phyloP scores from a whole-genome alignment of 2,113 vertebrate genomes.

The Chascanopsetta lugubris region DNA sequence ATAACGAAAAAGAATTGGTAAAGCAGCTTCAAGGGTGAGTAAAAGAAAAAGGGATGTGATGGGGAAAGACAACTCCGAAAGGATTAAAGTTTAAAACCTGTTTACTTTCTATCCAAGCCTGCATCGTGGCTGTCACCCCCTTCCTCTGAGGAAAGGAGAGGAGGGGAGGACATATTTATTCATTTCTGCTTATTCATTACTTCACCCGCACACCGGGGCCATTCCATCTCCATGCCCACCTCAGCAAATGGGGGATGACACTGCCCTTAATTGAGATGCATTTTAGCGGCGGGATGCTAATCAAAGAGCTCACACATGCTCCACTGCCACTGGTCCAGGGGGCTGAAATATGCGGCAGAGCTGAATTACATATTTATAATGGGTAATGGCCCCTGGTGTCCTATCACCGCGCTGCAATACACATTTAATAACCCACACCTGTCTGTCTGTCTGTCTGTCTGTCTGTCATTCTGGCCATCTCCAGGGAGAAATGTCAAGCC shows the following conservation, averaged over 20 bases:
- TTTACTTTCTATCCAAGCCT: slow-evolving; percentile 20
- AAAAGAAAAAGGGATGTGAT: background rate
- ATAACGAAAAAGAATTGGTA: background rate
- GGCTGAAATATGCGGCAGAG: slow-evolving; percentile 60
- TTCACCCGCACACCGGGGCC: slow-evolving; percentile 41
- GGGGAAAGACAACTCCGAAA: slow-evolving; percentile 12
- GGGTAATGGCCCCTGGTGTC: slow-evolving; percentile 69
- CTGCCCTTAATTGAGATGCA: slow-evolving; percentile 74
- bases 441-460: slow-evolving; percentile 54
- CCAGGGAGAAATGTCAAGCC: slow-evolving; percentile 52
- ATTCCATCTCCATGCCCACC: slow-evolving; percentile 50
- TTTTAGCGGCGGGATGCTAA: slow-evolving; percentile 73
- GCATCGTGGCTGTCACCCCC: slow-evolving; percentile 12
- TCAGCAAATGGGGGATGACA: slow-evolving; percentile 65
- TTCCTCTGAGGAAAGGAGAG: too few species aligned
- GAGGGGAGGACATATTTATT: background rate
- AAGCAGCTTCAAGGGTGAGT: slow-evolving; percentile 7
- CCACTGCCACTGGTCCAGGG: slow-evolving; percentile 31
- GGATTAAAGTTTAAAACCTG: slow-evolving; percentile 37
- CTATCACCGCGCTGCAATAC: slow-evolving; percentile 66
- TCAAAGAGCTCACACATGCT: slow-evolving; percentile 62
- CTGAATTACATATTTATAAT: slow-evolving; percentile 72
- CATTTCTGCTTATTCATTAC: slow-evolving; percentile 38
- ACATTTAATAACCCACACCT: slow-evolving; percentile 75
- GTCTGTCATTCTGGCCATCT: too few species aligned